A percentile compares a stretch with the other conserved stretches of the same genome.
phyloP scores from a whole-genome alignment of 1,140 invertebrate species.

The Rhopalosiphum maidis region DNA sequence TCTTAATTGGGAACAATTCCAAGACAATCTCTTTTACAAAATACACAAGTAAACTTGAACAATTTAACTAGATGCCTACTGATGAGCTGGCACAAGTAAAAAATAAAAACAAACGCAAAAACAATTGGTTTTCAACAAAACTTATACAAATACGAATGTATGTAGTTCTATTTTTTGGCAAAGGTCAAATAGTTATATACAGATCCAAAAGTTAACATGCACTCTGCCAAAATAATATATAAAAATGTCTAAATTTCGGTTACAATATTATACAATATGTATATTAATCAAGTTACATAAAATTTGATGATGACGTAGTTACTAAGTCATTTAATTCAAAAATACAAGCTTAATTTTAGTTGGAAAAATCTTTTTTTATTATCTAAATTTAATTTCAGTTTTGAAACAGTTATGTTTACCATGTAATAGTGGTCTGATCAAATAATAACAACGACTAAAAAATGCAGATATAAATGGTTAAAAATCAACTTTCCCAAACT shows the following conservation, averaged over 20 bases:
- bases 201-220: not conserved
- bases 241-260: not conserved
- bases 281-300: not conserved
- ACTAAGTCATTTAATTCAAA: not conserved
- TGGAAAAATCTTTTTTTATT: not conserved
- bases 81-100: not conserved
- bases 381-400: not conserved
- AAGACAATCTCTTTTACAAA: not conserved
- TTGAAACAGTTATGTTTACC: not conserved
- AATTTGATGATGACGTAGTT: not conserved
- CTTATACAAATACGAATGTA: not conserved
- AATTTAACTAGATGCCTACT: not conserved
- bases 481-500: not conserved
- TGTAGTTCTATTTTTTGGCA: slow-evolving; percentile 1
- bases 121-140: slow-evolving; percentile 14
- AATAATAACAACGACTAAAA: not conserved
- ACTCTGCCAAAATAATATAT: not conserved
- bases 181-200: not conserved
- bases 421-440: not conserved
- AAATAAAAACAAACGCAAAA: not conserved
- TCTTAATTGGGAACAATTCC: not conserved
- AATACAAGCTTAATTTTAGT: not conserved
- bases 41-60: not conserved
- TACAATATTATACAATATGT: not conserved
- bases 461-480: not conserved